These are phyloP conservation scores for Neodiprion lecontei DNA, from an alignment of 1,140 invertebrate species.

Conservation along the genomic window DNA sequence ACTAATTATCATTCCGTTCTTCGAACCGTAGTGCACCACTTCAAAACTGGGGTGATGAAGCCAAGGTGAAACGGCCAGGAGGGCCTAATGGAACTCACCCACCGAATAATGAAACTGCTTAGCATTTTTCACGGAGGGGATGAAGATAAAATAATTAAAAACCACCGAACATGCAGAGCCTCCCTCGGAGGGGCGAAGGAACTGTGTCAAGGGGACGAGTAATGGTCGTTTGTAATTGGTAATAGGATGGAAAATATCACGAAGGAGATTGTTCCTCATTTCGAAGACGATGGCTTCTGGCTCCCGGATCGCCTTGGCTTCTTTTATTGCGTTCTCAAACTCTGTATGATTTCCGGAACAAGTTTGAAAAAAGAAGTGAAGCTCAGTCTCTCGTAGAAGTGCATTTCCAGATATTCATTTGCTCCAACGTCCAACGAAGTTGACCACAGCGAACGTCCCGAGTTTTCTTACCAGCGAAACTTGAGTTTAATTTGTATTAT, in stretches of 20 bases:
- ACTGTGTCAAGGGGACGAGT: not conserved
- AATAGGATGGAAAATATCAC: not conserved
- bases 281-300: too few relatives aligned
- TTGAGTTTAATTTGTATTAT: not conserved
- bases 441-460: too few relatives aligned
- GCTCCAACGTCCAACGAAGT: too few relatives aligned
- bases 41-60: constrained; percentile 48
- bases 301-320: too few relatives aligned
- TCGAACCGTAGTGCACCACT: constrained; percentile 28
- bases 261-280: not conserved
- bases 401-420: too few relatives aligned
- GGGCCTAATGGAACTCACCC: constrained; percentile 56
- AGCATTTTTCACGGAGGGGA: constrained; percentile 51
- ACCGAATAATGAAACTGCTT: constrained; percentile 61
- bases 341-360: too few relatives aligned
- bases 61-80: constrained; percentile 55
- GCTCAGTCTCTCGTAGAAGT: too few relatives aligned
- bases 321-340: too few relatives aligned
- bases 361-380: too few relatives aligned
- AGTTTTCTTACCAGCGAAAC: not conserved
- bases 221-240: not conserved
- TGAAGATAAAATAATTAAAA: constrained; percentile 23
- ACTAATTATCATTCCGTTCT: constrained; percentile 58
- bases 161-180: not conserved
- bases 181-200: not conserved